These are phyloP conservation scores for Clitarchus hookeri DNA, from an alignment of 2,888 invertebrate species.

Conservation along the genomic window DNA sequence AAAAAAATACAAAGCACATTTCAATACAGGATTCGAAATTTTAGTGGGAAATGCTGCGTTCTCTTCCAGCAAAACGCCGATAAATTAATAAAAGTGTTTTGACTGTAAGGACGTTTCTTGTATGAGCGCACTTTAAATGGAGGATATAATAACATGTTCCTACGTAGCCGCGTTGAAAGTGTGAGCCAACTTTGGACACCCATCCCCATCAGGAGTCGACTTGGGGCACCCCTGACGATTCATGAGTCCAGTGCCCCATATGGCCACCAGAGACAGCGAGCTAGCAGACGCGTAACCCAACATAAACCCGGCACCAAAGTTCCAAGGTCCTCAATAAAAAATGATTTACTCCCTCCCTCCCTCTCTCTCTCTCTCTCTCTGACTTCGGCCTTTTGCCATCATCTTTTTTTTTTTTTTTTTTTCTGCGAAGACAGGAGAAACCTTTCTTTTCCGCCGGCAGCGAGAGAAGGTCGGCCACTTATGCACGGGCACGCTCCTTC, in stretches of 20 bases:
- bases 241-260: constrained; percentile 14
- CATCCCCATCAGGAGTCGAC: not conserved
- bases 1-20: too few species aligned
- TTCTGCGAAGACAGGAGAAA: not conserved
- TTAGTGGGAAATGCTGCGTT: too few species aligned
- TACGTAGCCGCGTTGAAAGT: too few species aligned
- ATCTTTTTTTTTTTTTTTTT: not conserved
- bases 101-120: too few species aligned
- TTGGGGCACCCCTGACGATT: not conserved
- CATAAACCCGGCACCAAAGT: constrained; percentile 7
- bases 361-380: too few species aligned
- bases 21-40: too few species aligned
- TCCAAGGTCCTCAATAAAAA: constrained; percentile 8
- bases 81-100: too few species aligned
- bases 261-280: constrained; percentile 6
- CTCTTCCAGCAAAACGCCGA: too few species aligned
- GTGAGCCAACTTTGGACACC: not conserved
- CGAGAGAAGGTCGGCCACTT: not conserved
- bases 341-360: constrained; percentile 14
- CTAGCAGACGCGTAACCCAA: not conserved
- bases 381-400: not conserved
- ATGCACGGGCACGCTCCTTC: constrained; percentile 7
- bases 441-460: not conserved
- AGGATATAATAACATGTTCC: too few species aligned
- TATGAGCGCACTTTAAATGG: too few species aligned